phyloP scores from a whole-genome alignment of 2,797 vertebrate species.

The Myiotriccus ornatus region DNA sequence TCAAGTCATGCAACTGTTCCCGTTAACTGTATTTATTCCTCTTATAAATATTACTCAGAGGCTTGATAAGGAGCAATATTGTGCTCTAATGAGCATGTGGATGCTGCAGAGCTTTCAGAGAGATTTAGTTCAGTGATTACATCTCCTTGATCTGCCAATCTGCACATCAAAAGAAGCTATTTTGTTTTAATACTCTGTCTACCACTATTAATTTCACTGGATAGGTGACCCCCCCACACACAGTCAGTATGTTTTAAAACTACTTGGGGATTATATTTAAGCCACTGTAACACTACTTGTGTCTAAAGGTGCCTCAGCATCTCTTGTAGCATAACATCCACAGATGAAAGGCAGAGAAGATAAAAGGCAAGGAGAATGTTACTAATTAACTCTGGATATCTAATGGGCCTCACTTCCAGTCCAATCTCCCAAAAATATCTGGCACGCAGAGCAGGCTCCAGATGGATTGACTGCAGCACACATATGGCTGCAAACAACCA shows the following conservation, averaged over 20 bases:
- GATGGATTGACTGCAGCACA: neutral
- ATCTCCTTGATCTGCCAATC: slow-evolving; percentile 56
- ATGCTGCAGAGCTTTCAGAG: neutral
- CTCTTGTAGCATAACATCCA: neutral
- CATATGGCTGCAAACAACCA: neutral
- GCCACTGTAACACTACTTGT: neutral
- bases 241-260: neutral
- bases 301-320: slow-evolving; percentile 26
- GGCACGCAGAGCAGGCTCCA: neutral
- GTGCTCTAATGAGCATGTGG: slow-evolving; percentile 19
- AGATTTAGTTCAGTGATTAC: slow-evolving; percentile 54
- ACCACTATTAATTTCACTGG: slow-evolving; percentile 6
- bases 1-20: neutral
- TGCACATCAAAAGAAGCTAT: slow-evolving; percentile 57
- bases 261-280: slow-evolving; percentile 36
- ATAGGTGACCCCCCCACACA: neutral
- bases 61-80: slow-evolving; percentile 4
- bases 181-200: slow-evolving; percentile 49
- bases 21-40: slow-evolving; percentile 32
- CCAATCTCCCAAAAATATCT: slow-evolving; percentile 1
- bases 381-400: slow-evolving; percentile 34
- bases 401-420: neutral
- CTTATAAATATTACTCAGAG: slow-evolving; percentile 15
- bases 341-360: slow-evolving; percentile 56
- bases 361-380: slow-evolving; percentile 50